Base-by-base conservation (phyloP, 2,888 invertebrate species). In the Aphelenchoides bicaudatus region DNA sequence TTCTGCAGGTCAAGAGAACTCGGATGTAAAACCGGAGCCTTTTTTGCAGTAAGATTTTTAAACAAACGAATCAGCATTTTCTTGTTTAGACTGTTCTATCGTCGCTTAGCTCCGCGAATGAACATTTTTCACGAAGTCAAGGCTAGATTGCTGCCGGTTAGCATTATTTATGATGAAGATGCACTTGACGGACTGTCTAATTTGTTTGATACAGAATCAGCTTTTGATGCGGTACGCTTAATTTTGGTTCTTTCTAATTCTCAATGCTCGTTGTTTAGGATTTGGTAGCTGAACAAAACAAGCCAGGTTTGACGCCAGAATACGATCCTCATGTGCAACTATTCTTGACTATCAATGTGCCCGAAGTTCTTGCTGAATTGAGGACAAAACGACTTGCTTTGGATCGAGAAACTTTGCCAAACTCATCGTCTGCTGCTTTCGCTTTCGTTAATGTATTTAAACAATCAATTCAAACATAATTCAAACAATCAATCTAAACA, bases 161-260 rank as follows among this genome's bases (percentile, higher is more conserved):
- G 68, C 30, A 65, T 77, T n/a, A 67, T 78, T 51, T 77, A 70
- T 60, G 76, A 78, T 47, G 72, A 77, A 43, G 59, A 60, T 23
- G 71, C 67, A 5, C 51, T 67, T 10, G 52, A 59, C 21, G 67
- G 71, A 34, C 34, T 67, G 1, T 39, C 61, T 3, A 63, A 56
- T n/a, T 30, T 63, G 3, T 63, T 63, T 47, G 67, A 67, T 55
- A 49, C 60, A 23, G 62, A 64, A 19, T 47, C 66, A 1, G 65
- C 60, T 39, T 49, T 48, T 39, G 46, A 10, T 39, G 39, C 0
- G 39, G 58, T 46, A 16, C 43, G 10, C 23, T 19, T 1, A 55
- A 21, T 5, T 19, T 2, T 55, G 25, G 6, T 54, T 2, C 4
- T 19, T 56, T 3, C 56, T 13, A 29, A 5, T n/a, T 8, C 5